These are phyloP conservation scores for Lemur catta DNA, from an alignment of 2,797 vertebrate genomes.

Conservation along the genomic window DNA sequence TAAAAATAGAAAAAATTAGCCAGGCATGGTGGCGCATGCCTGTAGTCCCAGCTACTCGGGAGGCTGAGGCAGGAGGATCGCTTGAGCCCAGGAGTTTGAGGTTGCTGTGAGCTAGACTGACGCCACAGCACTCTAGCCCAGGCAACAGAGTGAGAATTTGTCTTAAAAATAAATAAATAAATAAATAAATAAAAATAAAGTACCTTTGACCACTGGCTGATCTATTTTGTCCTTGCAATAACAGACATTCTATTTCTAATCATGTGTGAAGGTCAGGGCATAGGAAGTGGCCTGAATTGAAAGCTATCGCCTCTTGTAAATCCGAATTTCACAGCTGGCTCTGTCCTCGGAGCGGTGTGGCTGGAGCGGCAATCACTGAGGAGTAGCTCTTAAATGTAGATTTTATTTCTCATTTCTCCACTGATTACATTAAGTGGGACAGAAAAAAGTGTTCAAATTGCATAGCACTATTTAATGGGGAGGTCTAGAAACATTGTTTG, in stretches of 20 bases:
- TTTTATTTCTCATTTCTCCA: slow-evolving; percentile 42
- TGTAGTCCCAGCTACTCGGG: too few species aligned
- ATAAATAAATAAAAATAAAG: background rate
- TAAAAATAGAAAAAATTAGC: too few species aligned
- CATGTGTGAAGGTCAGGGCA: slow-evolving; percentile 46
- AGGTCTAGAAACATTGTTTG: slow-evolving; percentile 43
- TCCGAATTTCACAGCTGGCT: background rate
- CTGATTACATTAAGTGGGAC: slow-evolving; percentile 52
- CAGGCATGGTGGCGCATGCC: too few species aligned
- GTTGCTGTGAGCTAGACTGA: too few species aligned
- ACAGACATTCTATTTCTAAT: slow-evolving; percentile 56
- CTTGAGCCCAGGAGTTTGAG: too few species aligned
- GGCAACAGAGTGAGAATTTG: too few species aligned
- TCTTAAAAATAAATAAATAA: too few species aligned
- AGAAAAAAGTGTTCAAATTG: slow-evolving; percentile 41
- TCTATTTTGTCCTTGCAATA: slow-evolving; percentile 31
- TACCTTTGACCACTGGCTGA: background rate
- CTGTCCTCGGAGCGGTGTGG: background rate
- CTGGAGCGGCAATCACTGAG: background rate
- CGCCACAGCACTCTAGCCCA: too few species aligned
- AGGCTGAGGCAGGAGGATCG: too few species aligned
- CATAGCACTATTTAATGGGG: background rate
- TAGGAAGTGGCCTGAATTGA: background rate
- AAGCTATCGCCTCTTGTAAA: background rate
- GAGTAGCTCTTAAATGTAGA: background rate